A percentile compares a stretch with the other conserved stretches of the same genome.
Conservation (phyloP, 2,888 invertebrate species). For the Eilema depressum region DNA sequence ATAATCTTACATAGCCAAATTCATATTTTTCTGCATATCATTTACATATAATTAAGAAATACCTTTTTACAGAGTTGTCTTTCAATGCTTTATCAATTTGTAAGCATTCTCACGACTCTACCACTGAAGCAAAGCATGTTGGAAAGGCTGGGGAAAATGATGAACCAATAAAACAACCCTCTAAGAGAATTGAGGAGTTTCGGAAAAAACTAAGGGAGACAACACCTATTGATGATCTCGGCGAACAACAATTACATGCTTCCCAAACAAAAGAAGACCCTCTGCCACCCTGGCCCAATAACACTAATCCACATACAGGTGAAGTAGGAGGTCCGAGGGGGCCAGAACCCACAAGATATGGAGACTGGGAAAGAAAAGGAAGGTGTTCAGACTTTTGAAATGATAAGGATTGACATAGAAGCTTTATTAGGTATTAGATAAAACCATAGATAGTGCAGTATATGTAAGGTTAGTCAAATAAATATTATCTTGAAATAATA, state of each 20-base stretch:
- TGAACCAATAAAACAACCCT: conserved; percentile 62
- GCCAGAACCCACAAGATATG: conserved; percentile 99
- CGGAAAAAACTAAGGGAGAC: conserved; percentile 91
- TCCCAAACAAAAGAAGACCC: conserved; percentile 93
- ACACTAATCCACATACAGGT: conserved; percentile 96
- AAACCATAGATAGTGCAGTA: not conserved
- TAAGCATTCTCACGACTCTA: conserved; percentile 59
- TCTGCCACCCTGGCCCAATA: conserved; percentile 93
- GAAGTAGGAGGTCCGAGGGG: conserved; percentile 98
- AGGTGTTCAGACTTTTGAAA: conserved; percentile 96
- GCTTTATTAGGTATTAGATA: not conserved
- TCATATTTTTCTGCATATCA: not conserved
- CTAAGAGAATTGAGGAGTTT: conserved; percentile 88
- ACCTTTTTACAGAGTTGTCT: conserved; percentile 34
- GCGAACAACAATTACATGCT: conserved; percentile 88
- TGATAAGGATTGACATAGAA: not conserved
- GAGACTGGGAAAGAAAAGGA: conserved; percentile 99
- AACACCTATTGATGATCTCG: conserved; percentile 90
- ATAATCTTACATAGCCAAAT: not conserved
- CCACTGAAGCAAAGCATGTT: conserved; percentile 42
- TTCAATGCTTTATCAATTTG: conserved; percentile 27
- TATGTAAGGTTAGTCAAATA: not conserved
- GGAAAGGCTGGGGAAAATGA: conserved; percentile 14
- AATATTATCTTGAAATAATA: not conserved
- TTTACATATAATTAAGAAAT: not conserved